A percentile compares a stretch with the other conserved stretches of the same genome.
phyloP scores from a whole-genome alignment of 1,140 invertebrate species.

The Calliphora vicina region DNA sequence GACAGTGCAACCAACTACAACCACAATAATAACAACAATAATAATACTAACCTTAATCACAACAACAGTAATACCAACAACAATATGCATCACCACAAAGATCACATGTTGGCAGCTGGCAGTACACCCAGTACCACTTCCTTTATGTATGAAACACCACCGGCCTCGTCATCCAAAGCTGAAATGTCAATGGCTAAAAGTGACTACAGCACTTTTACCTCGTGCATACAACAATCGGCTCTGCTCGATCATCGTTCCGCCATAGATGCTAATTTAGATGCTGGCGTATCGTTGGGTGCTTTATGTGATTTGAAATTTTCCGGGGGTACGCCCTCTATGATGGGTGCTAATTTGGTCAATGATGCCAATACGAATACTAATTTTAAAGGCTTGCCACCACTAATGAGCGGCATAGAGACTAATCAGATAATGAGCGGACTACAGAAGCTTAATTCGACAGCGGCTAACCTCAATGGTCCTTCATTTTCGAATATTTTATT shows the following conservation, averaged over 20 bases:
- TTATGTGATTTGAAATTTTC: conserved; percentile 55
- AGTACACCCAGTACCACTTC: conserved; percentile 48
- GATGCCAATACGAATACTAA: background rate
- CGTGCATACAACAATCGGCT: conserved; percentile 41
- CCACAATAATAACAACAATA: conserved; percentile 36
- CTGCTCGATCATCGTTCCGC: conserved; percentile 37
- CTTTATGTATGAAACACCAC: conserved; percentile 45
- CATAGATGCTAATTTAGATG: conserved; percentile 42
- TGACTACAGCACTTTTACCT: conserved; percentile 38
- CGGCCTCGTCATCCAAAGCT: background rate
- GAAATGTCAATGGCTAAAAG: conserved; percentile 35
- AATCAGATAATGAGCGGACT: conserved; percentile 23
- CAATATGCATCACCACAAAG: conserved; percentile 55
- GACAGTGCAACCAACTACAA: conserved; percentile 46
- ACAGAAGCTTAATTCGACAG: background rate
- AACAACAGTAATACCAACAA: conserved; percentile 42
- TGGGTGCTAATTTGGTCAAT: background rate
- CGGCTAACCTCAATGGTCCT: background rate
- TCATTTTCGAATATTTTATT: conserved; percentile 37
- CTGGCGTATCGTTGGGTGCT: conserved; percentile 51
- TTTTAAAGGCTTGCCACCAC: conserved; percentile 36
- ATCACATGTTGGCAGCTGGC: conserved; percentile 58
- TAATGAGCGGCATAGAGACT: conserved; percentile 36
- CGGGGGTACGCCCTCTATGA: background rate
- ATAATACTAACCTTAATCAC: conserved; percentile 56